These are phyloP conservation scores for Portevinia maculata DNA, from an alignment of 2,888 invertebrate genomes.

Conservation along the genomic window DNA sequence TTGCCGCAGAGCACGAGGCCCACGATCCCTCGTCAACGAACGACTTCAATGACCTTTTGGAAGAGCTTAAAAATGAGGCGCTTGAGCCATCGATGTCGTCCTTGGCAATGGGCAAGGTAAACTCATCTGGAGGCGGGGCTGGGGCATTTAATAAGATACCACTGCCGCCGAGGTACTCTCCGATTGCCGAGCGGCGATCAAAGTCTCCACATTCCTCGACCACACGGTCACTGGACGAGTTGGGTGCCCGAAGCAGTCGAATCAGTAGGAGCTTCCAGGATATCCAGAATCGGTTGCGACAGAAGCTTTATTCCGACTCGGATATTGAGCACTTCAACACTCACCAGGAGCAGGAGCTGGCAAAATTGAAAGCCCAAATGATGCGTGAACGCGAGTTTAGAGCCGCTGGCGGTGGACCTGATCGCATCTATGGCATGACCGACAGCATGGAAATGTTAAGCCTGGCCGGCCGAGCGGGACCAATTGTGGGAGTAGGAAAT, in stretches of 20 bases:
- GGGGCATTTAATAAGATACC: constrained; percentile 34
- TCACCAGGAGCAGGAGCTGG: constrained; percentile 77
- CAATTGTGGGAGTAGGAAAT: not conserved
- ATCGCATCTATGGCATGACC: constrained; percentile 24
- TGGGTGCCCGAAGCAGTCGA: constrained; percentile 26
- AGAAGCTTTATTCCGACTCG: constrained; percentile 77
- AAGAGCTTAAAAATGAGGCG: constrained; percentile 78
- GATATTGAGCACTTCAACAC: constrained; percentile 76
- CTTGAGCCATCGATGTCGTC: constrained; percentile 54
- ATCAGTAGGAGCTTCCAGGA: constrained; percentile 54
- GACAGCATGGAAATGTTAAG: constrained; percentile 73
- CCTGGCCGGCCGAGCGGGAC: not conserved
- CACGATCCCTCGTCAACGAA: constrained; percentile 69
- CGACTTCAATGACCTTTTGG: constrained; percentile 77
- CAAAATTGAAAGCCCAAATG: constrained; percentile 77
- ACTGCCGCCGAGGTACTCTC: constrained; percentile 15
- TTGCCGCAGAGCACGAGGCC: constrained; percentile 24
- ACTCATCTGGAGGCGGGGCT: constrained; percentile 16
- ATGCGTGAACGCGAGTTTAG: constrained; percentile 77
- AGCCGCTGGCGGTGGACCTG: constrained; percentile 72
- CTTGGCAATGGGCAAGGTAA: constrained; percentile 13
- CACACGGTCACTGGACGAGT: constrained; percentile 42
- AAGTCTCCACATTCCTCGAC: constrained; percentile 46
- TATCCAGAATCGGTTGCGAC: constrained; percentile 54
- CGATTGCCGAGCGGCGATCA: constrained; percentile 27